Evolutionary conservation across 1,140 invertebrate species (phyloP), one percentile per base, ranked within the genome.

Genomic region (Ooceraea biroi): DNA sequence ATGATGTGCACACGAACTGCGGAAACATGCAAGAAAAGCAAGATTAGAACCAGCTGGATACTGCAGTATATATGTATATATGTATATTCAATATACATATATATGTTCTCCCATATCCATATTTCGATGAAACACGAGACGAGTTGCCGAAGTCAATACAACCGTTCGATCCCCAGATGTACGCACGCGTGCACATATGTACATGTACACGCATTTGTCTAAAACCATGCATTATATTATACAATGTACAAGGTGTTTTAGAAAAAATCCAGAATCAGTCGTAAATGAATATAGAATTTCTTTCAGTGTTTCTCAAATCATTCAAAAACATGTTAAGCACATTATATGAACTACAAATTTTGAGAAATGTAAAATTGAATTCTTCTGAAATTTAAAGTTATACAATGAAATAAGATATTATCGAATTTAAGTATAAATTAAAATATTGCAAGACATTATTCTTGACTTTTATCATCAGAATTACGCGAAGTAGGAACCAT

Each of bases 121-220:
- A 74, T 86, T 50, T 78, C 50, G 57, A 69, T 88, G 60, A 85
- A 85, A 87, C 85, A 87, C 22, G 71, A 84, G 61, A 73, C 63
- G 27, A 68, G 27, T 44, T 36, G 50, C 50, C 65, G 30, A 83
- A 76, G 41, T 86, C 69, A 48, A 76, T 84, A 68, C 52, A 41
- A 82, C 52, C 55, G 46, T 78, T 78, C 12, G 44, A 22, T 58
- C 57, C 46, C 68, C 10, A 71, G 30, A 25, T 57, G 36, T 3
- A 46, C 5, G 7, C 25, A 27, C 22, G 12, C 22, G 22, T 22
- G 0, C 12, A 25, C 30, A 30, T n/a, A n/a, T n/a, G n/a, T 36
- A 36, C 3, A 46, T 12, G 44, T 0, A 19, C 41, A 27, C 22
- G 22, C 71, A 61, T 74, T 46, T 74, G 72, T 44, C 12, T 46